Percentiles rank a stretch among this genome's conserved stretches.
These are phyloP conservation scores for Serripes groenlandicus DNA, from an alignment of 2,888 invertebrate genomes.

Conservation along the genomic window DNA sequence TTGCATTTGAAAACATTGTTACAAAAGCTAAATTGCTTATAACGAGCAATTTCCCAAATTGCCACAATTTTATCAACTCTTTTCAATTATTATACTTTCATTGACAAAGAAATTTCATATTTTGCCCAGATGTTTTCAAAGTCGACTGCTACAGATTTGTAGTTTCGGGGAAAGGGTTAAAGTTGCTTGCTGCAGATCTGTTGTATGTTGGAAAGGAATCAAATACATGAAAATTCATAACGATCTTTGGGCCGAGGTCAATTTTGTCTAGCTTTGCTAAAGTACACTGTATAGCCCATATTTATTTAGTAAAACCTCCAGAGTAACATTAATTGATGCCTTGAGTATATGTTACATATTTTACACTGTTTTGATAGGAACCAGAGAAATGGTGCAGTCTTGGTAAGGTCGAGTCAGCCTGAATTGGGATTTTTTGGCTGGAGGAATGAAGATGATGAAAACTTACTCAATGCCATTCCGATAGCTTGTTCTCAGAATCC, in stretches of 20 bases:
- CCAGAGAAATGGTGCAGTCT: conserved; percentile 95
- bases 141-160: not conserved
- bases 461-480: conserved; percentile 90
- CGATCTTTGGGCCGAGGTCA: no score
- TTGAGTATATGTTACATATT: not conserved
- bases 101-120: not conserved
- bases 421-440: conserved; percentile 98
- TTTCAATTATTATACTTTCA: not conserved
- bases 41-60: not conserved
- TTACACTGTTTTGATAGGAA: conserved; percentile 88
- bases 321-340: no score
- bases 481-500: conserved; percentile 78
- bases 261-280: no score
- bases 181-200: no score
- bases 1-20: not conserved
- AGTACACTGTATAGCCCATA: no score
- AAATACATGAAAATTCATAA: no score
- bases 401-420: conserved; percentile 97
- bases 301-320: no score
- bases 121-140: not conserved
- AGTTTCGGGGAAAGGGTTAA: not conserved
- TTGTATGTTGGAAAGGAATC: no score
- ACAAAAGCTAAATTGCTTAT: not conserved
- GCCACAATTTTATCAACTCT: not conserved
- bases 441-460: conserved; percentile 96